Evolutionary conservation across 2,113 vertebrate species (phyloP).

Genomic region (Hyla sarda): DNA sequence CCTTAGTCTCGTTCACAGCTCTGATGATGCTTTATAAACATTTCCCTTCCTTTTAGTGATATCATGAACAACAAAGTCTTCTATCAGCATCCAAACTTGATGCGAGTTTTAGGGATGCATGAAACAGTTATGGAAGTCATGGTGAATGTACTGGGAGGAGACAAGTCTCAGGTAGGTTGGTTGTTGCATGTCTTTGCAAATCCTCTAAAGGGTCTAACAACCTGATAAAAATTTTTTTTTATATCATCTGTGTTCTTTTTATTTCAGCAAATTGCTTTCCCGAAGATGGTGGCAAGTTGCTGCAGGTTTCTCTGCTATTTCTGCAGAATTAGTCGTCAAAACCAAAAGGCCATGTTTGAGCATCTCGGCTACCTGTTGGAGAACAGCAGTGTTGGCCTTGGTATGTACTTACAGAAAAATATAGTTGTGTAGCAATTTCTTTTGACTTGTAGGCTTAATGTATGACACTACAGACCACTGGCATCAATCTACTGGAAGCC

Average conservation of each 20-base stretch:
- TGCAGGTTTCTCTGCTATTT: conserved; percentile 98
- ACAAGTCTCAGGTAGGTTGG: conserved; percentile 88
- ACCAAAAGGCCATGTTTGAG: conserved; percentile 99
- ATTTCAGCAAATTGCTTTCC: conserved; percentile 89
- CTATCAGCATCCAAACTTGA: conserved; percentile 98
- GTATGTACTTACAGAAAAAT: conserved; percentile 69
- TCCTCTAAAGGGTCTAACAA: not conserved
- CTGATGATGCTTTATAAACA: not conserved
- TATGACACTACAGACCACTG: not conserved
- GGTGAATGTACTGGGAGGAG: conserved; percentile 96
- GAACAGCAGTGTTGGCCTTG: conserved; percentile 95
- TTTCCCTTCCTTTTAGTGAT: conserved; percentile 76
- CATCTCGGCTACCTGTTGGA: conserved; percentile 97
- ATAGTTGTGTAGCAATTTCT: too few relatives aligned
- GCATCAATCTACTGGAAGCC: too few relatives aligned
- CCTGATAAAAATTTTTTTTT: not conserved
- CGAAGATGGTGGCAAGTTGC: conserved; percentile 98
- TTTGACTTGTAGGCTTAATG: not conserved
- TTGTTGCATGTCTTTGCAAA: not conserved
- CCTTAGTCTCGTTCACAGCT: not conserved
- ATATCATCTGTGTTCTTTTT: conserved; percentile 42
- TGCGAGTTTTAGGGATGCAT: conserved; percentile 98
- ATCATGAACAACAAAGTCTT: conserved; percentile 99
- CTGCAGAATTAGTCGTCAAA: conserved; percentile 97
- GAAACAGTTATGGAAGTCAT: conserved; percentile 99